Base-by-base conservation (phyloP, 1,140 invertebrate genomes). In the Lordiphosa collinella region DNA sequence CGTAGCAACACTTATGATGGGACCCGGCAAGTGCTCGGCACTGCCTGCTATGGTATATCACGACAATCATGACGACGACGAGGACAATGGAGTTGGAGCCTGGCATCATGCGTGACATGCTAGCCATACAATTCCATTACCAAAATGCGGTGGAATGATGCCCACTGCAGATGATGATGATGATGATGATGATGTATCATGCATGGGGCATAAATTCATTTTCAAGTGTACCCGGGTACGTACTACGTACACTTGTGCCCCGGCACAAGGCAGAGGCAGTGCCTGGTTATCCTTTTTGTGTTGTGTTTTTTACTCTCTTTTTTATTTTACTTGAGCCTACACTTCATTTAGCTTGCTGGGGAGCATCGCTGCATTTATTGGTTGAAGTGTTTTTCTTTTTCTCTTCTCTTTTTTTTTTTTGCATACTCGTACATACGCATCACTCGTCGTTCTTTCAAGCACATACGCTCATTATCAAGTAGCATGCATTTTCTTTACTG, bases 171-270 rank as follows among this genome's bases (percentile, higher is more conserved):
- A 9, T 58, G 50, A 12, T 51, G 46, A 43, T 48, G 56, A 25
- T 51, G 63, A 40, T 62, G 69, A 67, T 80, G 76, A 74, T 60
- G 72, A 84, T 84, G 78, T 84, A 84, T 84, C 78, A 84, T 84
- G 68, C 78, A 84, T 84, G 78, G 84, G 73, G 78, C 72, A 84
- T 78, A 84, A 84, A 84, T 84, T 84, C 70, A 80, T 74, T 80
- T 80, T 80, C 67, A 84, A 84, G 78, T 85, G 78, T 68, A 60
- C 56, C 75, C 62, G 62, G 66, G 62, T 38, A 43, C 43, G 36
- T 56, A 40, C 36, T 68, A 44, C 51, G 63, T 68, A 44, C 51
- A 68, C 57, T 67, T 56, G 47, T 56, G 55, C 65, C 66, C 68
- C 56, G 61, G 58, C 38, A 59, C n/a, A n/a, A n/a, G n/a, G n/a